phyloP scores from a whole-genome alignment of 2,113 vertebrate genomes.

The Malurus alboscapulatus region DNA sequence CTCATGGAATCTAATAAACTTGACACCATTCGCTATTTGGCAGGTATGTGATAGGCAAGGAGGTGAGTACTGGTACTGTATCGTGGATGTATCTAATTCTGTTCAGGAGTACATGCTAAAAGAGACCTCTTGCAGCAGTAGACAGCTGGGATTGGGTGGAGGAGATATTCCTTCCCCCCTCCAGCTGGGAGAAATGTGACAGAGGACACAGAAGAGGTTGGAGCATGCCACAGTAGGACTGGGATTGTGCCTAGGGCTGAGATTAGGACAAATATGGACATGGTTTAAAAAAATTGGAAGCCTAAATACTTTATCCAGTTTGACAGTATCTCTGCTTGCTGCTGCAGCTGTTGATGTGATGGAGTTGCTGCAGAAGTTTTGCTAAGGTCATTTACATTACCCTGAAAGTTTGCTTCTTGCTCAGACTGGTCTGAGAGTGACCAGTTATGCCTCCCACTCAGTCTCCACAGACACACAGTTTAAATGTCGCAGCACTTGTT shows the following conservation, averaged over 20 bases:
- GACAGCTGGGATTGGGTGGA: not conserved
- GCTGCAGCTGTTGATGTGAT: not conserved
- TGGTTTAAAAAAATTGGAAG: not conserved
- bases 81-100: not conserved
- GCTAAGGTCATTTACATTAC: not conserved
- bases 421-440: not conserved
- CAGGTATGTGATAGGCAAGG: constrained; percentile 74
- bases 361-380: not conserved
- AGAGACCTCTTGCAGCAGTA: not conserved
- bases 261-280: not conserved
- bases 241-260: not conserved
- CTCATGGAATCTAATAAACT: constrained; percentile 95
- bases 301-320: not conserved
- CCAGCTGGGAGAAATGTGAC: not conserved
- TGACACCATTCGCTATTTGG: constrained; percentile 87
- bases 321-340: not conserved
- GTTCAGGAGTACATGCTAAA: not conserved
- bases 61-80: not conserved
- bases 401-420: not conserved
- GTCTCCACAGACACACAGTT: not conserved
- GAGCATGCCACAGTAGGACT: not conserved
- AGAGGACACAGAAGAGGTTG: not conserved
- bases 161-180: not conserved
- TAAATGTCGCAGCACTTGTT: not conserved
- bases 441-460: not conserved